These are phyloP conservation scores for Campopleginae sp. DNA, from an alignment of 2,888 invertebrate species.

Conservation along the genomic window DNA sequence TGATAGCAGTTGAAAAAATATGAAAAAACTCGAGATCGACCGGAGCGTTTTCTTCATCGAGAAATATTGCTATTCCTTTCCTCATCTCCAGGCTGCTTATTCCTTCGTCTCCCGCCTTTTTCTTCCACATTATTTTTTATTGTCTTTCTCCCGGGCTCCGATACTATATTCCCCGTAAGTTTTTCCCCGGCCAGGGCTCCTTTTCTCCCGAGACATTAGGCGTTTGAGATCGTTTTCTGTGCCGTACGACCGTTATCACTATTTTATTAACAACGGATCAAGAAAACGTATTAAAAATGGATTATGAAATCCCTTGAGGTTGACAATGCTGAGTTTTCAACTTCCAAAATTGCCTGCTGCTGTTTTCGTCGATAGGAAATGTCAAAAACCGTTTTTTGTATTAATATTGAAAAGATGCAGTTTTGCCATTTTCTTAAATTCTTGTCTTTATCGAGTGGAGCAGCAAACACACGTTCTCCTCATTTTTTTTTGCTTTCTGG, in stretches of 20 bases:
- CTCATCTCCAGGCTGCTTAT: not conserved
- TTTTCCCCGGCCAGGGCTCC: slow-evolving; percentile 28
- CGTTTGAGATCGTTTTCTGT: not conserved
- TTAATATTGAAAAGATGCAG: not conserved
- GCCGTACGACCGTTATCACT: not conserved
- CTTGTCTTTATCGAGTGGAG: not conserved
- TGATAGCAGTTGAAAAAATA: slow-evolving; percentile 8
- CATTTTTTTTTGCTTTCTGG: not conserved
- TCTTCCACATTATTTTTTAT: not conserved
- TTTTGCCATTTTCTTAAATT: not conserved
- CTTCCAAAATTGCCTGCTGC: not conserved
- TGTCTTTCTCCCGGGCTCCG: slow-evolving; percentile 35
- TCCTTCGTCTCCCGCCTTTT: slow-evolving; percentile 13
- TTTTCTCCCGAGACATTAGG: not conserved
- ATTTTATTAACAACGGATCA: not conserved
- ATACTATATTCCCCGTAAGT: slow-evolving; percentile 64
- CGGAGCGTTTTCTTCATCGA: slow-evolving; percentile 56
- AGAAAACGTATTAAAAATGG: not conserved
- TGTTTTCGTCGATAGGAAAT: not conserved
- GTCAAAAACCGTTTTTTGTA: not conserved
- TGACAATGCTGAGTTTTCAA: not conserved
- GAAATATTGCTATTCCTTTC: slow-evolving; percentile 27
- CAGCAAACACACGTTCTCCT: not conserved
- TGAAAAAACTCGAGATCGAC: slow-evolving; percentile 19
- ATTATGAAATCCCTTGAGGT: not conserved